Conservation (phyloP, 1,140 invertebrate genomes). For the Phymorhynchus buccinoides region DNA sequence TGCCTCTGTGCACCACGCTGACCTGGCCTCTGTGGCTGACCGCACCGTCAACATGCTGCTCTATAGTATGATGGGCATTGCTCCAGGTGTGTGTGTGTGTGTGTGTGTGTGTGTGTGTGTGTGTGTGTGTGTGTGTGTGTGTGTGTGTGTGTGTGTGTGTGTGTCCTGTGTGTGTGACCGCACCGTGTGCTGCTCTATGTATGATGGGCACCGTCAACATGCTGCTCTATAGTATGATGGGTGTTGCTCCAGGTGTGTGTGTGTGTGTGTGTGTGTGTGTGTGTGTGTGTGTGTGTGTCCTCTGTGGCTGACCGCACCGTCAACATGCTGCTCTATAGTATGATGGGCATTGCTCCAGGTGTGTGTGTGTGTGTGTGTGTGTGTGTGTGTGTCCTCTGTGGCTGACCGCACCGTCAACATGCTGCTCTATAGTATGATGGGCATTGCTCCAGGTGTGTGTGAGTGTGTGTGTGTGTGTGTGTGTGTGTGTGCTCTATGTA, state of each 20-base stretch:
- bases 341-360: conserved; percentile 18
- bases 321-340: conserved; percentile 12
- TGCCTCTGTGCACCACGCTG: not conserved
- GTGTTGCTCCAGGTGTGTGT: too few relatives aligned
- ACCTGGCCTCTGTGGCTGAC: conserved; percentile 25
- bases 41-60: conserved; percentile 4
- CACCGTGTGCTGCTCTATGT: too few relatives aligned
- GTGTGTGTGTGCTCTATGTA: conserved; percentile 2
- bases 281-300: conserved; percentile 19
- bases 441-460: not conserved
- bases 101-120: conserved; percentile 12
- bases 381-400: conserved; percentile 23
- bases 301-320: conserved; percentile 15
- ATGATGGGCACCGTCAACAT: too few relatives aligned
- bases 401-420: not conserved
- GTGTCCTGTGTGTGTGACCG: not conserved
- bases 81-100: not conserved
- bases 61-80: conserved; percentile 19
- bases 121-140: conserved; percentile 1
- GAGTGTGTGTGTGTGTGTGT: conserved; percentile 6
- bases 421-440: conserved; percentile 23
- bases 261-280: conserved; percentile 15
- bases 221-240: too few relatives aligned
- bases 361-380: not conserved
- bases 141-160: not conserved